Evolutionary conservation across 2,888 invertebrate species (phyloP), one percentile per base, ranked within the genome.

Genomic region (Drosophila percnosoma): DNA sequence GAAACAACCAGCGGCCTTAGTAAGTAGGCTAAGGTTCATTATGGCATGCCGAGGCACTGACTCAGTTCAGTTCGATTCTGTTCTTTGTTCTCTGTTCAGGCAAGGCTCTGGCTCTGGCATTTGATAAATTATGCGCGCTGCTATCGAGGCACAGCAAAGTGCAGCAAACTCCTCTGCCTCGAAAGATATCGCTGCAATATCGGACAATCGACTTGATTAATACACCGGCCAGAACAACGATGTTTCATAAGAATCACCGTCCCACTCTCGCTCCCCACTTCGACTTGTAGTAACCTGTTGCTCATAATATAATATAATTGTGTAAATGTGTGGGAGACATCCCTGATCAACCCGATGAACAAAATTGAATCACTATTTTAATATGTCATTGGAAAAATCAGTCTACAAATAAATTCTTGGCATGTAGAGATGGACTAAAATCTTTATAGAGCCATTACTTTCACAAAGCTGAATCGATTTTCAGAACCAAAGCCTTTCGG

Each of bases 11-110:
- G 87, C 90, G 87, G 87, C 83, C 86, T 85, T 84, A 73, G 71
- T 78, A 87, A 87, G 88, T 87, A 89, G 87, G 87, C 87, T 87
- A 87, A 87, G 87, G 89, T 87, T 89, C 90, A 79, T 87, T 87
- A 86, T 85, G 86, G 87, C 86, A 86, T 85, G 80, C 87, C 89
- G 78, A 78, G 70, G 63, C 84, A 87, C 88, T 89, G 85, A 87
- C 85, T 85, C 86, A 87, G 70, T 66, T 67, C 63, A 54, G 53
- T 33, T 54, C 49, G 49, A 49, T 49, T 29, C 51, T 31, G 29
- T 31, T 21, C 34, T 54, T n/a, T 49, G 27, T 49, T 18, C 29
- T 53, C 45, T 33, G 61, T 34, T 24, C 49, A 59, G 69, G 36
- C 52, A 34, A 27, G 59, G 33, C 29, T 55, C 51, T 38, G 27